These are phyloP conservation scores for Drosophila paramelanica DNA, from an alignment of 2,888 invertebrate genomes.

Conservation along the genomic window DNA sequence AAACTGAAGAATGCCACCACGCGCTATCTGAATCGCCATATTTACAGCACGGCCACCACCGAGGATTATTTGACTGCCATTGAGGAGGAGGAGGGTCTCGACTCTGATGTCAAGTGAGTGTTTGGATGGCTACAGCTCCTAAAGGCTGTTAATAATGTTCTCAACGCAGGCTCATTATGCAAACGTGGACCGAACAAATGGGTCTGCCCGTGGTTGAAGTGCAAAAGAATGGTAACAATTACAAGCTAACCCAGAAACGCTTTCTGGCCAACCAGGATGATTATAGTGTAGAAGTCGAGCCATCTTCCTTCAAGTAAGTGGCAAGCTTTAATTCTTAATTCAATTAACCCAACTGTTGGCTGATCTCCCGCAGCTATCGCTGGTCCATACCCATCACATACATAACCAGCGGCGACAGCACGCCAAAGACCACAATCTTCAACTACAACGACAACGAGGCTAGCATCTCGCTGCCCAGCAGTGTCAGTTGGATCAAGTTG, in stretches of 20 bases:
- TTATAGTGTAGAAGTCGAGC: slow-evolving; percentile 85
- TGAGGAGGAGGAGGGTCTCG: slow-evolving; percentile 86
- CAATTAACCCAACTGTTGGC: background rate
- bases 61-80: slow-evolving; percentile 88
- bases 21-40: slow-evolving; percentile 89
- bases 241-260: slow-evolving; percentile 89
- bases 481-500: slow-evolving; percentile 91
- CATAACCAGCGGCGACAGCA: slow-evolving; percentile 86
- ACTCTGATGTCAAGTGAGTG: slow-evolving; percentile 85
- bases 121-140: background rate
- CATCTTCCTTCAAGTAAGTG: slow-evolving; percentile 86
- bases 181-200: slow-evolving; percentile 96
- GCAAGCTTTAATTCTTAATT: no score
- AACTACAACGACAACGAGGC: slow-evolving; percentile 81
- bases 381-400: slow-evolving; percentile 95
- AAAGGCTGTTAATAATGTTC: background rate
- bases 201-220: slow-evolving; percentile 93
- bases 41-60: slow-evolving; percentile 92
- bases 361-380: slow-evolving; percentile 87
- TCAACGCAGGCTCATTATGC: slow-evolving; percentile 88
- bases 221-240: slow-evolving; percentile 85
- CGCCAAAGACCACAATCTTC: slow-evolving; percentile 83
- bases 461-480: slow-evolving; percentile 85
- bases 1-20: slow-evolving; percentile 90
- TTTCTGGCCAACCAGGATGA: slow-evolving; percentile 90